phyloP scores from a whole-genome alignment of 2,797 vertebrate genomes.

The Eptatretus atami region DNA sequence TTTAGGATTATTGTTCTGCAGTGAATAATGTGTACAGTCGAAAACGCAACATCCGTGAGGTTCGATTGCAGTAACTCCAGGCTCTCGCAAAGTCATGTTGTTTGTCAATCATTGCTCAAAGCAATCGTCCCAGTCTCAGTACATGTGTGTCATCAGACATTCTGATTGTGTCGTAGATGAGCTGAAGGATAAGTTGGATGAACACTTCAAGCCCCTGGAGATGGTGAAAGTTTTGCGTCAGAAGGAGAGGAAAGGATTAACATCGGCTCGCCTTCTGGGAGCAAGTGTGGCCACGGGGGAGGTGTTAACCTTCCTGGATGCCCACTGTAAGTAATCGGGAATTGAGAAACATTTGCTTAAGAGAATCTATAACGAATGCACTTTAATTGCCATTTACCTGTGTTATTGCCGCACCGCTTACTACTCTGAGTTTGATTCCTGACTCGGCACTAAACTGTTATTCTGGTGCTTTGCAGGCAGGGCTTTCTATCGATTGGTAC shows the following conservation, averaged over 20 bases:
- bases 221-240: conserved; percentile 52
- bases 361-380: no score
- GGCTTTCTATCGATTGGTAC: no score
- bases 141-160: not conserved
- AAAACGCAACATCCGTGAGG: no score
- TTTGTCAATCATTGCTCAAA: no score
- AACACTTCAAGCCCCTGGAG: conserved; percentile 30
- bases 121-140: no score
- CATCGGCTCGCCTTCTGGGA: conserved; percentile 56
- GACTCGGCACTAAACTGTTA: not conserved
- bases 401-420: no score
- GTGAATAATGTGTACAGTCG: no score
- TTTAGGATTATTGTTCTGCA: no score
- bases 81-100: no score
- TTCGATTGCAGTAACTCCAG: no score
- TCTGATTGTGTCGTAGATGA: conserved; percentile 22
- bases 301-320: conserved; percentile 68
- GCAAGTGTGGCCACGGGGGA: conserved; percentile 46
- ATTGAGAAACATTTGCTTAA: no score
- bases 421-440: not conserved
- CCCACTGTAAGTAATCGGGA: conserved; percentile 41
- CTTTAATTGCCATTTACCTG: no score
- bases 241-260: conserved; percentile 52
- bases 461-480: not conserved
- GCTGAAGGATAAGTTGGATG: conserved; percentile 33